phyloP scores from a whole-genome alignment of 2,888 invertebrate species.

The Stenolophus ochropezus region DNA sequence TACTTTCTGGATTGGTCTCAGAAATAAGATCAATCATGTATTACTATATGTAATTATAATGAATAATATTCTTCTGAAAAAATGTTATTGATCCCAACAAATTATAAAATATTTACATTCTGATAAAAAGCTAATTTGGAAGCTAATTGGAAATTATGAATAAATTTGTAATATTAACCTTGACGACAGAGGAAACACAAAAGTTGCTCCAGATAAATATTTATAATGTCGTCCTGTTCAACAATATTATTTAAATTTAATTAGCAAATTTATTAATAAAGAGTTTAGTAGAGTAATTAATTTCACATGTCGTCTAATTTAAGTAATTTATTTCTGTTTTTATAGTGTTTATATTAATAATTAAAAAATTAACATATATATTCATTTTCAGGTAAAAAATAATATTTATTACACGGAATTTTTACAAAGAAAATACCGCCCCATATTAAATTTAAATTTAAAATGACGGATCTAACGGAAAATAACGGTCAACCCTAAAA shows the following conservation, averaged over 20 bases:
- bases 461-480: neutral
- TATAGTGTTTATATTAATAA: slow-evolving; percentile 25
- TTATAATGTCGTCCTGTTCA: slow-evolving; percentile 11
- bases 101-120: neutral
- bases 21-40: neutral
- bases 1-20: neutral
- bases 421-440: neutral
- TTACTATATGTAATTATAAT: neutral
- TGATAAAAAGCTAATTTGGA: slow-evolving; percentile 26
- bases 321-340: slow-evolving; percentile 25
- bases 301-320: slow-evolving; percentile 5
- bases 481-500: neutral
- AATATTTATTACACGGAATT: neutral
- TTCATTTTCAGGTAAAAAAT: neutral
- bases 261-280: slow-evolving; percentile 33
- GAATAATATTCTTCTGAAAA: neutral
- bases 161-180: slow-evolving; percentile 24
- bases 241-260: slow-evolving; percentile 25
- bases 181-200: slow-evolving; percentile 20
- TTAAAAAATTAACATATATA: slow-evolving; percentile 14
- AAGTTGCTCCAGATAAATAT: slow-evolving; percentile 26
- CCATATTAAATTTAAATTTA: neutral
- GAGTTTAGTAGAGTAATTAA: slow-evolving; percentile 39
- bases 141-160: slow-evolving; percentile 38
- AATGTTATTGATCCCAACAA: neutral